A percentile compares a stretch with the other conserved stretches of the same genome.
phyloP scores from a whole-genome alignment of 2,797 vertebrate genomes.

The Cetoscarus ocellatus region DNA sequence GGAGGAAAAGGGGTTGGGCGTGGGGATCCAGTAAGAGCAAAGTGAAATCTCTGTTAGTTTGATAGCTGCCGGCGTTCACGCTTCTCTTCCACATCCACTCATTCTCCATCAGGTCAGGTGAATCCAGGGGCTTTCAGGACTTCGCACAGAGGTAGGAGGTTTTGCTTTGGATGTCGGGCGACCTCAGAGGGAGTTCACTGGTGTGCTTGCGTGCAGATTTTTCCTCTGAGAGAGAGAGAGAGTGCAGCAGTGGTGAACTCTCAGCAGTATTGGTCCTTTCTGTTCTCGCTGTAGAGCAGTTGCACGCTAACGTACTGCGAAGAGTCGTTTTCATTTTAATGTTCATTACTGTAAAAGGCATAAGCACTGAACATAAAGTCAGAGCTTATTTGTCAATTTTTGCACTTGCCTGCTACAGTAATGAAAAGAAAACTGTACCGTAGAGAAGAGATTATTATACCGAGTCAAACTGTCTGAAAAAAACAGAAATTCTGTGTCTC shows the following conservation, averaged over 20 bases:
- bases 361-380: too few relatives aligned
- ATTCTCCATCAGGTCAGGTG: constrained; percentile 5
- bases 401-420: neutral
- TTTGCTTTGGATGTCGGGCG: constrained; percentile 10
- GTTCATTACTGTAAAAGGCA: neutral
- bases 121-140: constrained; percentile 13
- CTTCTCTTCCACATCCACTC: constrained; percentile 35
- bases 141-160: constrained; percentile 69
- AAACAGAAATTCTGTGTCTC: neutral
- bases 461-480: neutral
- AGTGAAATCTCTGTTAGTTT: constrained; percentile 70
- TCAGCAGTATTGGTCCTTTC: neutral
- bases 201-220: neutral
- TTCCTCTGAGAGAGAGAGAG: constrained; percentile 2
- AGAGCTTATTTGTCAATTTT: neutral
- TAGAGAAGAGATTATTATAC: neutral
- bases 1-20: constrained; percentile 26
- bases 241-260: constrained; percentile 5
- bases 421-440: neutral
- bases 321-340: neutral
- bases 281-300: neutral
- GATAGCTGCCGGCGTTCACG: constrained; percentile 64
- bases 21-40: constrained; percentile 50
- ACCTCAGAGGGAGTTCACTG: neutral
- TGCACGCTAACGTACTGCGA: neutral